Base-by-base conservation (phyloP, 1,140 invertebrate genomes). In the Limonius californicus region DNA sequence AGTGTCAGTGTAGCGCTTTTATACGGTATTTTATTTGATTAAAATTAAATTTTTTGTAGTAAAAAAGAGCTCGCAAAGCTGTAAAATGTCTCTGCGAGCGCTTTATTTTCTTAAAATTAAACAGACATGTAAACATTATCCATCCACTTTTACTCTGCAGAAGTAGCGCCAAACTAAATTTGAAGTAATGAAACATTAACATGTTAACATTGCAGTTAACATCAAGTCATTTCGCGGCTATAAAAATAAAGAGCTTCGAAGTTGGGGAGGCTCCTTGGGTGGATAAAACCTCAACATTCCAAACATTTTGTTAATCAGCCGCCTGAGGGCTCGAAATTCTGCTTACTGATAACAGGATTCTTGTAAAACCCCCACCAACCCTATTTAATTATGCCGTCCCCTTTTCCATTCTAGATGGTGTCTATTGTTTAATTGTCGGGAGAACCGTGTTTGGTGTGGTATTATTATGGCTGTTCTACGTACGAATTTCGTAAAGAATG, bases 301-400 rank as follows among this genome's bases (percentile, higher is more conserved):
- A 50, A 50, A 19, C 45, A 50, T 50, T 50, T 50, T 50, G 45
- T 50, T 50, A 50, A 50, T 50, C 45, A 18, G 20, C 7, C 45
- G 20, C 16, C 20, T 50, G 14, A 50, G 16, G 20, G 45, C 45
- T 21, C 15, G 16, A 50, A 18, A 19, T 50, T 50, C 45, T 50
- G 45, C 16, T 50, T 50, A 50, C 45, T 50, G 45, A 50, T 50
- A 50, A 50, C 45, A 21, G 45, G 45, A 50, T 21, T 21, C 45
- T 50, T 50, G 45, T 21, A 21, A 39, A 39, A 39, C n/a, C 35
- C 35, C 8, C 35, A 39, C n/a, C 35, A 14, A 2, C 45, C 20
- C 16, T 19, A 50, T 50, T 50, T 50, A 50, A 50, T 50, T 50
- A 50, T 21, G 6, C 14, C 20, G 16, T 18, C 16, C 45, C 20